Conservation (phyloP, 30 jellyfish, hydroid and myxozoan species). For the Cassiopea andromeda region DNA sequence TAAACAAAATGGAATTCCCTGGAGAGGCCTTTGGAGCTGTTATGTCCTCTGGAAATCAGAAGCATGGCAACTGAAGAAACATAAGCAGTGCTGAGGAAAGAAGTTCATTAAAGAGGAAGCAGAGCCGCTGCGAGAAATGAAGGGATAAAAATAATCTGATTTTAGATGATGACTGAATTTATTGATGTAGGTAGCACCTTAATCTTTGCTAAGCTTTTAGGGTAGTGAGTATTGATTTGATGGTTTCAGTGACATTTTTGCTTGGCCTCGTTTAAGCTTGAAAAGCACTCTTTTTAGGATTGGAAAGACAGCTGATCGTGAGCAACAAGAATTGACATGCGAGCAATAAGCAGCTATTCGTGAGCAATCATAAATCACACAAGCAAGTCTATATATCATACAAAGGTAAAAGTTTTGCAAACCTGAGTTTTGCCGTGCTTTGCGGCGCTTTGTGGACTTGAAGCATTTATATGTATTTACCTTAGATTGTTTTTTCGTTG, state of each 20-base stretch:
- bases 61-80: constrained; percentile 34
- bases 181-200: neutral
- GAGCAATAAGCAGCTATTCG: no score
- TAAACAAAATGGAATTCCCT: constrained; percentile 42
- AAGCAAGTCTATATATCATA: no score
- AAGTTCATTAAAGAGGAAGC: constrained; percentile 22
- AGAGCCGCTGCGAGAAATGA: constrained; percentile 23
- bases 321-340: neutral
- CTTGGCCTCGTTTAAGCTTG: constrained; percentile 25
- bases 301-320: neutral
- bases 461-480: no score
- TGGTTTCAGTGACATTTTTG: neutral
- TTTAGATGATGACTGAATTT: no score
- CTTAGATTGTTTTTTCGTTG: no score
- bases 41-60: constrained; percentile 51
- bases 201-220: constrained; percentile 17
- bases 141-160: constrained; percentile 1
- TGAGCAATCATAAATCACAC: no score
- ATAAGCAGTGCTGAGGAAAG: constrained; percentile 25
- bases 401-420: no score
- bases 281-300: neutral
- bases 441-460: no score
- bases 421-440: no score
- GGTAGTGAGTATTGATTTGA: constrained; percentile 34
- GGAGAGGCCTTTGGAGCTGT: constrained; percentile 55